These are phyloP conservation scores for Argopecten irradians DNA, from an alignment of 1,140 invertebrate genomes.

Conservation along the genomic window DNA sequence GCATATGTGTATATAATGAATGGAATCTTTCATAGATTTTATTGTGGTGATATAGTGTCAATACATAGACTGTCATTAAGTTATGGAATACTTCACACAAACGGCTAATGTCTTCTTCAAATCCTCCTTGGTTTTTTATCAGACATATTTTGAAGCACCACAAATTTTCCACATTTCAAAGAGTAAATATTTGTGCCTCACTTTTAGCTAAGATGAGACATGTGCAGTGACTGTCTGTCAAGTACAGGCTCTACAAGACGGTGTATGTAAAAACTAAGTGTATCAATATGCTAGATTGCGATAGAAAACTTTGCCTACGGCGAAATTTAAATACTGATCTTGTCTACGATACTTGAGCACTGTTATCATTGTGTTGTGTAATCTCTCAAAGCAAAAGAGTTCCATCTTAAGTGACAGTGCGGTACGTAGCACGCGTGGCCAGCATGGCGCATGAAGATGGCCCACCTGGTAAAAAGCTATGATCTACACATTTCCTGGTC, in stretches of 20 bases:
- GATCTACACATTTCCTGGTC: background rate
- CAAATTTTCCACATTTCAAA: slow-evolving; percentile 11
- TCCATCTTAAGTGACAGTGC: background rate
- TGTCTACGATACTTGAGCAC: background rate
- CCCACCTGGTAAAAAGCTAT: background rate
- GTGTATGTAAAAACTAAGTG: slow-evolving; percentile 12
- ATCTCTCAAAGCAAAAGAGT: slow-evolving; percentile 1
- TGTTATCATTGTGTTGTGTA: slow-evolving; percentile 22
- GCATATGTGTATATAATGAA: slow-evolving; percentile 1
- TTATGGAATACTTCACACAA: background rate
- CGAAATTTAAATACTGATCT: slow-evolving; percentile 3
- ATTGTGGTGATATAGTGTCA: slow-evolving; percentile 1
- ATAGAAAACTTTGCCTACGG: background rate
- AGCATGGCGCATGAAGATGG: background rate
- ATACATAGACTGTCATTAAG: background rate
- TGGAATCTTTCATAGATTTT: slow-evolving; percentile 22
- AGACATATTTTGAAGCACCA: background rate
- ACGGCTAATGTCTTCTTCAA: background rate
- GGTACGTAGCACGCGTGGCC: background rate
- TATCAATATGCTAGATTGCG: slow-evolving; percentile 13
- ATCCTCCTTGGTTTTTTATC: background rate
- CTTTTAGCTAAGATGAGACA: slow-evolving; percentile 15
- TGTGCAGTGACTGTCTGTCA: background rate
- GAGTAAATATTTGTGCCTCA: slow-evolving; percentile 1
- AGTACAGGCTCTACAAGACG: background rate